Evolutionary conservation across 2,888 invertebrate genomes (phyloP), one percentile per base, ranked within the genome.

Genomic region (Syrphus vitripennis): DNA sequence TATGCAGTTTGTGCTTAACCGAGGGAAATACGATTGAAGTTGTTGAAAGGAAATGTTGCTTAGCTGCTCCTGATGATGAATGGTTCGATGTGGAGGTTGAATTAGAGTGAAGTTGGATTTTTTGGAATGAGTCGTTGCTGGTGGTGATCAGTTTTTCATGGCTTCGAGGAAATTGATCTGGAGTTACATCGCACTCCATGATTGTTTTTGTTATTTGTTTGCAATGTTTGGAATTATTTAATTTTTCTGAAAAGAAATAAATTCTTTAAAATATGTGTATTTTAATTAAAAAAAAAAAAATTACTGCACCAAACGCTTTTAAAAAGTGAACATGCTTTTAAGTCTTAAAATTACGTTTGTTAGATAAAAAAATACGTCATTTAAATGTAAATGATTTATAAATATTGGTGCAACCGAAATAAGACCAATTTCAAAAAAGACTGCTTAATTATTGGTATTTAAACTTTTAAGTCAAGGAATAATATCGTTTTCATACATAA

Each of bases 111-210:
- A 81, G 61, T 88, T 87, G 88, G 63, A 87, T 88, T 80, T 87
- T 76, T 55, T 87, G 79, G 81, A 87, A 87, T 87, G 88, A 63
- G 71, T 81, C 80, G 78, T 63, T 78, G 82, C 77, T 87, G 74
- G 45, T 75, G 70, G 67, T 76, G 61, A 80, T 80, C 63, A 79
- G 79, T 63, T 86, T 80, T 59, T 86, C 82, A 79, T 87, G 81
- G 29, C 83, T 84, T 26, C 82, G 34, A 6, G 83, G 79, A 26
- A 75, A 80, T 63, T 88, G 87, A 19, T 88, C 88, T 53, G 89
- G 89, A 67, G 89, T 88, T 65, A 89, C 89, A 88, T 89, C 90
- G 82, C 89, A 89, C 88, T 89, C 89, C 89, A 89, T 90, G 61
- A 31, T 74, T 67, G 74, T 45, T 88, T 77, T 74, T 65, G 48